Percentiles rank a stretch among this genome's conserved stretches.
phyloP scores from a whole-genome alignment of 1,140 invertebrate species.

The Lordiphosa collinella region DNA sequence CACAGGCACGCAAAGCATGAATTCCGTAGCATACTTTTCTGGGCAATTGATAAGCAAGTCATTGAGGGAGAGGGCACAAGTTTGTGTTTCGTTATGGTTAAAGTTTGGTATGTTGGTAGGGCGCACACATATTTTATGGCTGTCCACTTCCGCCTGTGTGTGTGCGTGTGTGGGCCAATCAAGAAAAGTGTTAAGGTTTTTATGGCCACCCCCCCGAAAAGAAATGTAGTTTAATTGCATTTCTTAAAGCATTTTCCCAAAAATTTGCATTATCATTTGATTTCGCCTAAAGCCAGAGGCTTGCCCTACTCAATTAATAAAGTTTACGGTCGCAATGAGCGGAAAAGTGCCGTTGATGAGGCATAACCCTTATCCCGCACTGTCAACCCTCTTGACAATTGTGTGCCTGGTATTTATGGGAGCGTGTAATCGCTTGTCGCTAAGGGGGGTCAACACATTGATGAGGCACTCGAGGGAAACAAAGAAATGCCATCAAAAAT shows the following conservation, averaged over 20 bases:
- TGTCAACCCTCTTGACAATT: not conserved
- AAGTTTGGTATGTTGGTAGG: slow-evolving; percentile 31
- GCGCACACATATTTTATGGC: slow-evolving; percentile 49
- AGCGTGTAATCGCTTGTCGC: slow-evolving; percentile 3
- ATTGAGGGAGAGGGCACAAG: slow-evolving; percentile 7
- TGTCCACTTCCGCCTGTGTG: slow-evolving; percentile 45
- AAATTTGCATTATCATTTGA: slow-evolving; percentile 44
- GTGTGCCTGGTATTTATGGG: not conserved
- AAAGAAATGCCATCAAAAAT: slow-evolving; percentile 18
- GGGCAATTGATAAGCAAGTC: slow-evolving; percentile 50
- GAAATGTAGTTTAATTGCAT: not conserved
- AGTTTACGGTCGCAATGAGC: slow-evolving; percentile 57
- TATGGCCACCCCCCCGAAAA: not conserved
- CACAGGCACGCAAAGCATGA: not conserved
- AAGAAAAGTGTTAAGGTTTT: slow-evolving; percentile 54
- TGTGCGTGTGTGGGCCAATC: slow-evolving; percentile 27
- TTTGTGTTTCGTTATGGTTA: slow-evolving; percentile 49
- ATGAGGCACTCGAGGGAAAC: slow-evolving; percentile 3
- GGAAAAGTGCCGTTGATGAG: slow-evolving; percentile 60
- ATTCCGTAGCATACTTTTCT: slow-evolving; percentile 44
- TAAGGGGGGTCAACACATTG: not conserved
- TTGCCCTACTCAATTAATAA: slow-evolving; percentile 53
- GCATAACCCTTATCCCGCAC: slow-evolving; percentile 47
- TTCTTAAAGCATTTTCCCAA: slow-evolving; percentile 36
- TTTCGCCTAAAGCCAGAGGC: slow-evolving; percentile 2